Conservation (phyloP, 2,888 invertebrate species). For the Synergus umbraculus region DNA sequence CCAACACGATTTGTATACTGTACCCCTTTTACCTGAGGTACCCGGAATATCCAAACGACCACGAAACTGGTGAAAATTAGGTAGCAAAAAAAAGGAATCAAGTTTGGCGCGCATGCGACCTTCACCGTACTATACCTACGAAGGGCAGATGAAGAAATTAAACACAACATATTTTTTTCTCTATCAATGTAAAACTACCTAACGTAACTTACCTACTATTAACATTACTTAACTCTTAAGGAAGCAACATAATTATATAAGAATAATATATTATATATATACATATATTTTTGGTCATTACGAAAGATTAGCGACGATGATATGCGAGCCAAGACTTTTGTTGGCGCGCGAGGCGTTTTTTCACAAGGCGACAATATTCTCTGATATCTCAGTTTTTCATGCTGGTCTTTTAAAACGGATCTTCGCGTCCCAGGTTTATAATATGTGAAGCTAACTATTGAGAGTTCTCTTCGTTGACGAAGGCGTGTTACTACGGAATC, state of each 20-base stretch:
- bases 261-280: slow-evolving; percentile 75
- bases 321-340: slow-evolving; percentile 72
- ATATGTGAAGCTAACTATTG: slow-evolving; percentile 16
- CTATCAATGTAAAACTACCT: slow-evolving; percentile 77
- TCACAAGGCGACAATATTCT: slow-evolving; percentile 76
- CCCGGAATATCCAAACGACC: slow-evolving; percentile 29
- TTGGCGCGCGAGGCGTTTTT: slow-evolving; percentile 73
- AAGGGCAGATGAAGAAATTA: slow-evolving; percentile 58
- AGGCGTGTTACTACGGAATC: slow-evolving; percentile 26
- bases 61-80: slow-evolving; percentile 40
- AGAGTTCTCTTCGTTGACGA: slow-evolving; percentile 49
- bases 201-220: slow-evolving; percentile 75
- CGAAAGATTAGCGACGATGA: slow-evolving; percentile 65
- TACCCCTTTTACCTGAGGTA: slow-evolving; percentile 38
- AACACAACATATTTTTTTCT: slow-evolving; percentile 76
- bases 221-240: slow-evolving; percentile 76
- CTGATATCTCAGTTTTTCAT: slow-evolving; percentile 67
- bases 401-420: slow-evolving; percentile 49
- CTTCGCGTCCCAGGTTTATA: slow-evolving; percentile 36
- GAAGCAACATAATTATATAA: slow-evolving; percentile 75
- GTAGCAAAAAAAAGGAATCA: slow-evolving; percentile 34
- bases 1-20: slow-evolving; percentile 47
- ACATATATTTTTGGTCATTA: slow-evolving; percentile 78
- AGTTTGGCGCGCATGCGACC: slow-evolving; percentile 48
- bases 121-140: slow-evolving; percentile 54